These are phyloP conservation scores for Dendrophyllia cribrosa DNA, from an alignment of 64 coral and sea anemone species.

Conservation along the genomic window DNA sequence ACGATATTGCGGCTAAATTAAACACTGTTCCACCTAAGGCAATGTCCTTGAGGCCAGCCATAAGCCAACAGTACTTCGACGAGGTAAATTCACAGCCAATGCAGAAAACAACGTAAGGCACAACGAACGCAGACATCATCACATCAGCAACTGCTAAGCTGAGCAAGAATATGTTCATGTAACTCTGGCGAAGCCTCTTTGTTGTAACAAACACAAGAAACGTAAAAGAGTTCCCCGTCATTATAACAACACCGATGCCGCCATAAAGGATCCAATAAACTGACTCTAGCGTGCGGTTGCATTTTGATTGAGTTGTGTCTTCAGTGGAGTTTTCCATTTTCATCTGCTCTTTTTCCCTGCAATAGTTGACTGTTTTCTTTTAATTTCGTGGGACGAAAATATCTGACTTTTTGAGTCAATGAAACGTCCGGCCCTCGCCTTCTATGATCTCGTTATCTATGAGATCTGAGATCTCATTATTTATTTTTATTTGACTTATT, in stretches of 20 bases:
- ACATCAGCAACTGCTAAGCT: slow-evolving; percentile 58
- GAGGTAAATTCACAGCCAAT: background rate
- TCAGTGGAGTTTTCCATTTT: background rate
- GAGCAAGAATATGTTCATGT: slow-evolving; percentile 70
- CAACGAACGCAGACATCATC: slow-evolving; percentile 46
- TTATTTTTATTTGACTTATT: no score
- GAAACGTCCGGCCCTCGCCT: no score
- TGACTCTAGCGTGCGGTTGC: background rate
- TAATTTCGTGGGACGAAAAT: no score
- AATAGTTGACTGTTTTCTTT: background rate
- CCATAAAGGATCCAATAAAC: slow-evolving; percentile 36
- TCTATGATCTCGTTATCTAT: no score
- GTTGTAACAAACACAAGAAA: slow-evolving; percentile 42
- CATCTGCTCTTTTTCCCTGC: background rate
- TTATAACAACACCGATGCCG: slow-evolving; percentile 6
- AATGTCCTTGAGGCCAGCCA: slow-evolving; percentile 43
- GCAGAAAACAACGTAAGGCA: slow-evolving; percentile 50
- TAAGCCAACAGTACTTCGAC: slow-evolving; percentile 1
- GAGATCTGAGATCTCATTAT: no score
- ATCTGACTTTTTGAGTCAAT: background rate
- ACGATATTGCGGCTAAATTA: slow-evolving; percentile 59
- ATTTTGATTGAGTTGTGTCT: background rate
- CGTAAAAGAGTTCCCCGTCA: slow-evolving; percentile 42
- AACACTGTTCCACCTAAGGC: slow-evolving; percentile 22
- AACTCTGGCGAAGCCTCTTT: slow-evolving; percentile 34